Conservation (phyloP, 2,888 invertebrate species). For the Aproaerema taeniolella region DNA sequence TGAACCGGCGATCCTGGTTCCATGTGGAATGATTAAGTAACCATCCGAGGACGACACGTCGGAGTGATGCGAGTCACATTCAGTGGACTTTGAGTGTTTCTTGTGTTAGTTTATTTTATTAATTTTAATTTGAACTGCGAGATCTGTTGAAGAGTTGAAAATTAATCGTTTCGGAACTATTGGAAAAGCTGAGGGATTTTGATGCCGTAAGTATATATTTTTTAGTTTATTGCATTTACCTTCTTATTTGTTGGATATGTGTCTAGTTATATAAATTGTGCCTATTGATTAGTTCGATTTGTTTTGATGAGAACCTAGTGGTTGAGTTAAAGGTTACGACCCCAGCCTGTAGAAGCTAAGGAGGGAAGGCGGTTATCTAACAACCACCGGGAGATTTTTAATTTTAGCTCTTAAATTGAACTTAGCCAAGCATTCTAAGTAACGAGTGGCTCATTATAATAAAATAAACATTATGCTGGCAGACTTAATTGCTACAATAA, state of each 20-base stretch:
- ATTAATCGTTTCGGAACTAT: conserved; percentile 19
- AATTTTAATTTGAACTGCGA: conserved; percentile 20
- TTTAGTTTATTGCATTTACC: conserved; percentile 14
- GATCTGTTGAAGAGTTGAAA: conserved; percentile 15
- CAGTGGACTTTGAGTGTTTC: conserved; percentile 23
- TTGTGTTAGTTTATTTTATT: conserved; percentile 16
- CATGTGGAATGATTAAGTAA: conserved; percentile 65
- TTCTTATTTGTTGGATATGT: conserved; percentile 15
- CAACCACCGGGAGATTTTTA: conserved; percentile 25
- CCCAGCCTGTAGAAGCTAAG: conserved; percentile 38
- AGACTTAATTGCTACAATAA: not conserved
- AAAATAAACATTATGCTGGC: not conserved
- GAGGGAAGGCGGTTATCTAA: conserved; percentile 53
- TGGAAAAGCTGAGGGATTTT: conserved; percentile 26
- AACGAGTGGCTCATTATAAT: not conserved
- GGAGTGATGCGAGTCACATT: conserved; percentile 28
- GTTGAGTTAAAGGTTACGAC: conserved; percentile 60
- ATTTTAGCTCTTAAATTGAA: not conserved
- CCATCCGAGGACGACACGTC: conserved; percentile 29
- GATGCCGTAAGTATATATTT: conserved; percentile 37
- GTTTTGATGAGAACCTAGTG: conserved; percentile 39
- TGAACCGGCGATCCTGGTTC: conserved; percentile 35
- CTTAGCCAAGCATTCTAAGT: no score
- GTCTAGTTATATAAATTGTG: conserved; percentile 21
- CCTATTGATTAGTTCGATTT: conserved; percentile 52